Percentiles rank a stretch among this genome's conserved stretches.
These are phyloP conservation scores for Steinernema khuongi DNA, from an alignment of 1,140 invertebrate genomes.

Conservation along the genomic window DNA sequence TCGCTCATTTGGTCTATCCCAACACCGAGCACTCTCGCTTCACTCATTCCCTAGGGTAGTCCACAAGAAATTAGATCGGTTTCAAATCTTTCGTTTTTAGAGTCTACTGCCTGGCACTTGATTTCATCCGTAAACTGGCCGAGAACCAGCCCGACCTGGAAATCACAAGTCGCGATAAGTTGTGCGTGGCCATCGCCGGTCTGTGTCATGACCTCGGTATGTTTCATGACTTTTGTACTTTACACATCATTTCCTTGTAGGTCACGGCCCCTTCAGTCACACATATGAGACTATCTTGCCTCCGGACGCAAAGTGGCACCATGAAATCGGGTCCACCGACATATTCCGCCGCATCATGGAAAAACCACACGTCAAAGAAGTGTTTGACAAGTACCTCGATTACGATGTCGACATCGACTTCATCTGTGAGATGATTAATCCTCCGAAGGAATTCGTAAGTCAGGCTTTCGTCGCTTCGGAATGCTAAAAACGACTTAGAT, in stretches of 20 bases:
- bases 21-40: slow-evolving; percentile 30
- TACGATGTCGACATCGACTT: slow-evolving; percentile 19
- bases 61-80: background rate
- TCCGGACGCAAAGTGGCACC: slow-evolving; percentile 18
- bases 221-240: background rate
- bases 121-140: slow-evolving; percentile 19
- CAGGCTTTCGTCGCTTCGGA: background rate
- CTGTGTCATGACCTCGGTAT: slow-evolving; percentile 37
- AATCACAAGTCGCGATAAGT: slow-evolving; percentile 24
- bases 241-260: slow-evolving; percentile 23
- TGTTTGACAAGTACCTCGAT: slow-evolving; percentile 18
- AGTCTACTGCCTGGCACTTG: slow-evolving; percentile 28
- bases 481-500: background rate
- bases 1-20: slow-evolving; percentile 29
- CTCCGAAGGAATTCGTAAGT: slow-evolving; percentile 24
- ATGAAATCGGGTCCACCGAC: slow-evolving; percentile 21
- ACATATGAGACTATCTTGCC: slow-evolving; percentile 31
- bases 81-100: slow-evolving; percentile 13
- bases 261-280: slow-evolving; percentile 37
- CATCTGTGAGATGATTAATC: slow-evolving; percentile 18
- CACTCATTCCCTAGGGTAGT: slow-evolving; percentile 31
- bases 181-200: slow-evolving; percentile 34
- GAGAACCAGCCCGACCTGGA: slow-evolving; percentile 15
- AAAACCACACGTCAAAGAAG: slow-evolving; percentile 1
- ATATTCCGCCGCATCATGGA: slow-evolving; percentile 24